phyloP scores from a whole-genome alignment of 2,113 vertebrate genomes.

The Chinchilla lanigera region DNA sequence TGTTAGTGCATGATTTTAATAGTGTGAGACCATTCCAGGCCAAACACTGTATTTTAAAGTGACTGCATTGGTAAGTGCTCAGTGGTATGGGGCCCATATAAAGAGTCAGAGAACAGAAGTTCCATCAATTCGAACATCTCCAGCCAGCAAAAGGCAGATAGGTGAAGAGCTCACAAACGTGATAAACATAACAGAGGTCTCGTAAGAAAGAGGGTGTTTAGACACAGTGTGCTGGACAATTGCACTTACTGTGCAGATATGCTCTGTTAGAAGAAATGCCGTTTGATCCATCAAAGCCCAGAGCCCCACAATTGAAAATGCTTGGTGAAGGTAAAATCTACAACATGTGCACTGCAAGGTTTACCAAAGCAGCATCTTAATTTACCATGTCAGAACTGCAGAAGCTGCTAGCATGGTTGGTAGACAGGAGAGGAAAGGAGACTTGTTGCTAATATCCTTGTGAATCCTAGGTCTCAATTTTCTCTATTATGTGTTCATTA shows the following conservation, averaged over 20 bases:
- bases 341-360: neutral
- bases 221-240: neutral
- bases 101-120: neutral
- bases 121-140: conserved; percentile 26
- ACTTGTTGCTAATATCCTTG: conserved; percentile 33
- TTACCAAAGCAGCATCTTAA: neutral
- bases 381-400: neutral
- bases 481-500: conserved; percentile 54
- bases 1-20: neutral
- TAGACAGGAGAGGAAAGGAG: conserved; percentile 30
- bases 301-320: neutral
- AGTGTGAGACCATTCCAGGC: neutral
- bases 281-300: conserved; percentile 34
- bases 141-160: conserved; percentile 31
- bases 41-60: conserved; percentile 13
- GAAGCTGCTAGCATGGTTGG: conserved; percentile 10
- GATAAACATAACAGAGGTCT: neutral
- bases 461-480: conserved; percentile 47
- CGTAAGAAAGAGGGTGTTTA: too few relatives aligned
- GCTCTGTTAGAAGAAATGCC: neutral
- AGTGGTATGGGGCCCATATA: neutral
- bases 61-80: neutral
- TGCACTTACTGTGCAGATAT: neutral
- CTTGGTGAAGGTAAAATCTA: neutral
- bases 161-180: neutral